Percentiles rank a stretch among this genome's conserved stretches.
phyloP scores from a whole-genome alignment of 2,113 vertebrate genomes.

The Anguilla japonica region DNA sequence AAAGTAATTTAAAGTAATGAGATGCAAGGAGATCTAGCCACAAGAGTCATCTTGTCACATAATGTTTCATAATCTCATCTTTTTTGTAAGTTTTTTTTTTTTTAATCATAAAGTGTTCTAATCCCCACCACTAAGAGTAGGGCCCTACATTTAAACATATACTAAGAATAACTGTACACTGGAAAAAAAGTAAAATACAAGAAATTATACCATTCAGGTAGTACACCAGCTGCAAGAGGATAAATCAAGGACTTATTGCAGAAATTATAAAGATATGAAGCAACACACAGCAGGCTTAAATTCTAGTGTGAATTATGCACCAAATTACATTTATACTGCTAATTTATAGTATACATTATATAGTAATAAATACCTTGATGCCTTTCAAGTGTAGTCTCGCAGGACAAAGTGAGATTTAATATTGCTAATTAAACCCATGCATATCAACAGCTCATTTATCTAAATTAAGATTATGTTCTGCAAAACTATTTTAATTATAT shows the following conservation, averaged over 20 bases:
- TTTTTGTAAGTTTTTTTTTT: background rate
- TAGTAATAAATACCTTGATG: background rate
- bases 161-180: background rate
- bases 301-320: background rate
- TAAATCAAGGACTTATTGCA: background rate
- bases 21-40: background rate
- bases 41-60: background rate
- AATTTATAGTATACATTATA: background rate
- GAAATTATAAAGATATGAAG: background rate
- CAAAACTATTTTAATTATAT: too few relatives aligned
- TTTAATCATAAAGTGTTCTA: background rate
- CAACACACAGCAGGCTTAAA: background rate
- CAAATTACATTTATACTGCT: background rate
- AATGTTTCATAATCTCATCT: background rate
- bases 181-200: background rate
- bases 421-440: background rate
- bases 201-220: background rate
- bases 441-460: background rate
- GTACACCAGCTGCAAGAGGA: background rate
- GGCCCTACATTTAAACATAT: background rate
- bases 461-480: background rate
- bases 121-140: background rate
- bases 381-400: background rate
- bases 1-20: background rate
- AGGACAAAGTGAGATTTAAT: background rate